A percentile compares a stretch with the other conserved stretches of the same genome.
Conservation (phyloP, 2,113 vertebrate species). For the Sarotherodon lohbergeri region DNA sequence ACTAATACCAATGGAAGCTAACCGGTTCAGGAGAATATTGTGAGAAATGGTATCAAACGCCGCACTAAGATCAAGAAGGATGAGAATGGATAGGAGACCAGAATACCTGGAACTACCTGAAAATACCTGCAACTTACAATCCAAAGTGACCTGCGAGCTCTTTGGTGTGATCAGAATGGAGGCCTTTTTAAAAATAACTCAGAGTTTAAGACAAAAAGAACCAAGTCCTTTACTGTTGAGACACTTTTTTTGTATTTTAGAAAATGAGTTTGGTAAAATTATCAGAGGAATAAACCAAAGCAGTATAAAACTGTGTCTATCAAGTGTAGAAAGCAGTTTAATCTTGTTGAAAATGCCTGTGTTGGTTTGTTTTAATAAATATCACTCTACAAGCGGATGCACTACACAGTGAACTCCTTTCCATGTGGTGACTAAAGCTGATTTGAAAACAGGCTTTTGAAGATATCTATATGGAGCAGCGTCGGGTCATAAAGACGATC, state of each 20-base stretch:
- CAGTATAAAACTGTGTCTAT: not conserved
- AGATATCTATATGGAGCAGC: slow-evolving; percentile 88
- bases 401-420: not conserved
- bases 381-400: no score
- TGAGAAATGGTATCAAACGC: no score
- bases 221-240: not conserved
- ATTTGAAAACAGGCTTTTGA: slow-evolving; percentile 83
- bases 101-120: not conserved
- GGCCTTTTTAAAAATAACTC: not conserved
- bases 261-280: not conserved
- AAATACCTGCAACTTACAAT: not conserved
- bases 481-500: slow-evolving; percentile 79
- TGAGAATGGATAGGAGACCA: no score
- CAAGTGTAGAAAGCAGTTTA: not conserved
- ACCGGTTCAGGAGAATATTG: no score
- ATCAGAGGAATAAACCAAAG: not conserved
- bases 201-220: not conserved
- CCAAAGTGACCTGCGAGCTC: not conserved
- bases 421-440: not conserved
- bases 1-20: no score
- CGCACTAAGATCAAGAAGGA: no score
- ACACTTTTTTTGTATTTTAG: not conserved
- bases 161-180: not conserved
- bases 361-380: not conserved
- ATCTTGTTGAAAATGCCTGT: not conserved